phyloP scores from a whole-genome alignment of 2,797 vertebrate species.

The Antrozous pallidus region DNA sequence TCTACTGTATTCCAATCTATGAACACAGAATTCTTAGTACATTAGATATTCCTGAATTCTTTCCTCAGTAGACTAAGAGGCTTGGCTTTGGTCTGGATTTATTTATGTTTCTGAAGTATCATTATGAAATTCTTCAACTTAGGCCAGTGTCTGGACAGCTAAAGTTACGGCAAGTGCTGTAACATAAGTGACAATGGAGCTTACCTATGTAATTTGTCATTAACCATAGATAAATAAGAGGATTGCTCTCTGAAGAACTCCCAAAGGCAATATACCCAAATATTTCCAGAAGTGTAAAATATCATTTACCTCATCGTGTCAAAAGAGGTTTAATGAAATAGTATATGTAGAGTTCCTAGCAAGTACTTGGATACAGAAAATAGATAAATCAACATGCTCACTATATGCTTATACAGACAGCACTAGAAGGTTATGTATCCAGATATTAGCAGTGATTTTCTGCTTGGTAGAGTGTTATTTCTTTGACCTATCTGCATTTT shows the following conservation, averaged over 20 bases:
- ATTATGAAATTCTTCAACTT: not conserved
- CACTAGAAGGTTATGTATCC: not conserved
- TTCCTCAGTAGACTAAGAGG: not conserved
- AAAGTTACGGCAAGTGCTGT: not conserved
- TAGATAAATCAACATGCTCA: not conserved
- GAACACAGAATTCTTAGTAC: not conserved
- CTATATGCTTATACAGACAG: not conserved
- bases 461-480: not conserved
- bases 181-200: not conserved
- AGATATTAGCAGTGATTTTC: not conserved
- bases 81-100: not conserved
- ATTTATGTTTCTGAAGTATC: not conserved
- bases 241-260: not conserved
- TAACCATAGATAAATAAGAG: not conserved
- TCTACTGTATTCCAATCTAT: not conserved
- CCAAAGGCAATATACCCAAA: not conserved
- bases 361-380: not conserved
- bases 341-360: not conserved
- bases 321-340: not conserved
- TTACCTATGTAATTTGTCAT: not conserved
- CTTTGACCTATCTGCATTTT: not conserved
- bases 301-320: not conserved
- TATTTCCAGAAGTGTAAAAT: not conserved
- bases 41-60: not conserved
- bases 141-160: not conserved